phyloP scores from a whole-genome alignment of 2,888 invertebrate species.

The Ganaspis brasiliensis region DNA sequence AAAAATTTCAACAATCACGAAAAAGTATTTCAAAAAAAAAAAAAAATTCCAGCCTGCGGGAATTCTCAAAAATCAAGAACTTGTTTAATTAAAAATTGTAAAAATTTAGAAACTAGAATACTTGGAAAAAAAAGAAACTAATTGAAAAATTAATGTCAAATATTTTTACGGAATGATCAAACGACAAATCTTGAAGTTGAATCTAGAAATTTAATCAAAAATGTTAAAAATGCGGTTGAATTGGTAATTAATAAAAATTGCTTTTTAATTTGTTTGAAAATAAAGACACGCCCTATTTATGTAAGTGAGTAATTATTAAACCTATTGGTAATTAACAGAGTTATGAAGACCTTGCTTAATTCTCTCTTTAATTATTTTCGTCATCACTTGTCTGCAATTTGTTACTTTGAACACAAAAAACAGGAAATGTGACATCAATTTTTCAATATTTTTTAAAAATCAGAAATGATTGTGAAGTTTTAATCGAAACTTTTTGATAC shows the following conservation, averaged over 20 bases:
- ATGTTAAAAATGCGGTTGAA: slow-evolving; percentile 46
- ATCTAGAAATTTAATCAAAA: slow-evolving; percentile 40
- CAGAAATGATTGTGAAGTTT: too few relatives aligned
- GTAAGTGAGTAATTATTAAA: slow-evolving; percentile 70
- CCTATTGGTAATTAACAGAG: slow-evolving; percentile 68
- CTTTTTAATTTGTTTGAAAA: background rate
- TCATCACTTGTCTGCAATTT: slow-evolving; percentile 8
- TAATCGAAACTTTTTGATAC: too few relatives aligned
- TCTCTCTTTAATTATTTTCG: slow-evolving; percentile 19
- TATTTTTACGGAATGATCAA: slow-evolving; percentile 40
- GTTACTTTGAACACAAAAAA: background rate
- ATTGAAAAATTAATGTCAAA: too few relatives aligned
- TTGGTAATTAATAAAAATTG: background rate
- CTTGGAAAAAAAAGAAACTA: too few relatives aligned
- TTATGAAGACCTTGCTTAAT: slow-evolving; percentile 68
- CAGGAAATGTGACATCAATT: background rate
- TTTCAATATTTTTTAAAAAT: background rate
- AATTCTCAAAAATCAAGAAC: too few relatives aligned
- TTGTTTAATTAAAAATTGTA: too few relatives aligned
- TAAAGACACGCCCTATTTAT: slow-evolving; percentile 65
- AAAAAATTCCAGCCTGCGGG: too few relatives aligned
- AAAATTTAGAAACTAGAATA: too few relatives aligned
- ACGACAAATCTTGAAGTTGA: slow-evolving; percentile 30
- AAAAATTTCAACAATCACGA: background rate
- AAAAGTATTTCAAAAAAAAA: too few relatives aligned